These are phyloP conservation scores for Leptopilina boulardi DNA, from an alignment of 1,140 invertebrate genomes.

Conservation along the genomic window DNA sequence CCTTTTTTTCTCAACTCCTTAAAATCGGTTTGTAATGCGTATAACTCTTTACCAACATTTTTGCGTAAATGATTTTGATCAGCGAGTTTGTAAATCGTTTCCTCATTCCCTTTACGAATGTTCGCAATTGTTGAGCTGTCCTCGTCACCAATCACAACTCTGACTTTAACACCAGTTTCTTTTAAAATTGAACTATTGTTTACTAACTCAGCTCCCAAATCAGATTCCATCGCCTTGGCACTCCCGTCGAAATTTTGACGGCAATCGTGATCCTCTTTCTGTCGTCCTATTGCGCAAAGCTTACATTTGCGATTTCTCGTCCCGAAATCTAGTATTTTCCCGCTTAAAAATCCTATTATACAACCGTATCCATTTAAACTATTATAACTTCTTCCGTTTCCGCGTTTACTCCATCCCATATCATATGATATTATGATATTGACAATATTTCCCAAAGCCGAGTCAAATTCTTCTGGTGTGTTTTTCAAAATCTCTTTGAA, in stretches of 20 bases:
- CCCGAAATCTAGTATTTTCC: no score
- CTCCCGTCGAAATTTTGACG: not conserved
- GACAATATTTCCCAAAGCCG: no score
- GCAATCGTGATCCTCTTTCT: not conserved
- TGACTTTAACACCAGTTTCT: not conserved
- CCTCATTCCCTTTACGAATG: not conserved
- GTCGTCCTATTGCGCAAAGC: not conserved
- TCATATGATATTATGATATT: no score
- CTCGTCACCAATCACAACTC: conserved; percentile 26
- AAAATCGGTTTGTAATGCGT: not conserved
- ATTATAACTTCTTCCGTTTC: no score
- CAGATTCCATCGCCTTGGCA: not conserved
- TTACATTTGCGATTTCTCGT: no score
- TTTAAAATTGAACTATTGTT: not conserved
- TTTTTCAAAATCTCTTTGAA: no score
- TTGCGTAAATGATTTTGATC: conserved; percentile 31
- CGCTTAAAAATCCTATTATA: no score
- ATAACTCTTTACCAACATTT: conserved; percentile 26
- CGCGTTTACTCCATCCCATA: no score
- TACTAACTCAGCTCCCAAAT: not conserved
- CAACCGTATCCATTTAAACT: no score
- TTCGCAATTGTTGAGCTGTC: conserved; percentile 33
- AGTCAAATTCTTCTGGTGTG: no score
- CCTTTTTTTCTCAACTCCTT: conserved; percentile 34
- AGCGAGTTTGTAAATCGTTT: conserved; percentile 20